Conservation (phyloP, 1,140 invertebrate genomes). For the Branchinecta lynchi region DNA sequence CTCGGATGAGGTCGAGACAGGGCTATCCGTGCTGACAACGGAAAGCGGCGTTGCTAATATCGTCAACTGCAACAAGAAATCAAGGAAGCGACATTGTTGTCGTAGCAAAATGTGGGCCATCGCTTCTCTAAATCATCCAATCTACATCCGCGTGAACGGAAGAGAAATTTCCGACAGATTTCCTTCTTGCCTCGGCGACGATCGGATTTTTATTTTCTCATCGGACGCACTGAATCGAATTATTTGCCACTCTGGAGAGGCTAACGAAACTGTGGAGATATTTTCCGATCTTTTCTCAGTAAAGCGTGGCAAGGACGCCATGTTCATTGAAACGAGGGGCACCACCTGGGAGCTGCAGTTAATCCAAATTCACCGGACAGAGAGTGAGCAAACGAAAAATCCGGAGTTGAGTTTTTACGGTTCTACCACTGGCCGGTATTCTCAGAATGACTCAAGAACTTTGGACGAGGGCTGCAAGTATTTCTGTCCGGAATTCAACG, state of each 20-base stretch:
- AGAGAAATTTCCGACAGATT: neutral
- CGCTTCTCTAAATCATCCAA: neutral
- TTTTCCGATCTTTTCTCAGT: neutral
- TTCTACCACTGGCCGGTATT: neutral
- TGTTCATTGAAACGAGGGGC: neutral
- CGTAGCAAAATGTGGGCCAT: too few species aligned
- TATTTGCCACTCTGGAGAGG: neutral
- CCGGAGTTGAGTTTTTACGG: neutral
- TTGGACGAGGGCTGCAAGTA: neutral
- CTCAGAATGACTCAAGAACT: neutral
- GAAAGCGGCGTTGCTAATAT: too few species aligned
- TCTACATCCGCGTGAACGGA: neutral
- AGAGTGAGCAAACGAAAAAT: neutral
- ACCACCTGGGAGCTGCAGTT: neutral
- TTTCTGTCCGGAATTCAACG: neutral
- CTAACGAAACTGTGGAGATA: neutral
- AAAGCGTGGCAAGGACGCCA: neutral
- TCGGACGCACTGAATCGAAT: neutral
- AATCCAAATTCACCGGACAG: neutral
- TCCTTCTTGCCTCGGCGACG: neutral
- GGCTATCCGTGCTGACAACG: too few species aligned
- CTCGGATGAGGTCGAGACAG: too few species aligned
- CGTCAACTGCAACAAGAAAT: too few species aligned
- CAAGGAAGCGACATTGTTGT: too few species aligned
- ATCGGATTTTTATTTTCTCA: neutral